phyloP scores from a whole-genome alignment of 2,797 vertebrate genomes.

The Brachyrhaphis roseni region DNA sequence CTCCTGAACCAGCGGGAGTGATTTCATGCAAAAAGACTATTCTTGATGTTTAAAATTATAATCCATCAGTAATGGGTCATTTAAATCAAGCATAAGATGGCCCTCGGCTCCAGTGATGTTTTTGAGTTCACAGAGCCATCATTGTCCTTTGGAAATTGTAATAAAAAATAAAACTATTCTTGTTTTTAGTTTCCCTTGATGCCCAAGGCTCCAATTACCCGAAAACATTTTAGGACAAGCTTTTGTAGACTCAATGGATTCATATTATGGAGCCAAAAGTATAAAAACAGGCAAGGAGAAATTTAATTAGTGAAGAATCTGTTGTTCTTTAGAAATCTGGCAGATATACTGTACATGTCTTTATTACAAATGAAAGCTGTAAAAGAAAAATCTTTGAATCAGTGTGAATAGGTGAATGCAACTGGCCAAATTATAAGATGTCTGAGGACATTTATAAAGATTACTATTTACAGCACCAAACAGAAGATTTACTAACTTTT shows the following conservation, averaged over 20 bases:
- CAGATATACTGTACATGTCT: neutral
- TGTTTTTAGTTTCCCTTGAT: slow-evolving; percentile 16
- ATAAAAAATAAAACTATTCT: slow-evolving; percentile 41
- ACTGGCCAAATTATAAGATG: neutral
- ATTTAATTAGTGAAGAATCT: neutral
- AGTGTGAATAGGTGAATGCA: neutral
- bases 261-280: slow-evolving; percentile 26
- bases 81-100: slow-evolving; percentile 33
- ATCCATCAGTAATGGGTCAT: slow-evolving; percentile 52
- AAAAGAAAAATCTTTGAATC: neutral
- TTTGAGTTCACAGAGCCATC: slow-evolving; percentile 40
- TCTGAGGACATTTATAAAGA: neutral
- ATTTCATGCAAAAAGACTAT: slow-evolving; percentile 30
- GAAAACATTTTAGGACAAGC: slow-evolving; percentile 20
- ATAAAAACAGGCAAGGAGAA: slow-evolving; percentile 15
- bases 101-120: slow-evolving; percentile 20
- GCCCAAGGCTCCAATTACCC: slow-evolving; percentile 46
- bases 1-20: slow-evolving; percentile 1
- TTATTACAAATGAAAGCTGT: neutral
- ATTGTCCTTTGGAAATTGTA: slow-evolving; percentile 34
- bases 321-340: slow-evolving; percentile 2
- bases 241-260: slow-evolving; percentile 51
- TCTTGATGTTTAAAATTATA: slow-evolving; percentile 31
- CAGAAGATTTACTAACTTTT: neutral
- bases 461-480: neutral